A percentile compares a stretch with the other conserved stretches of the same genome.
Evolutionary conservation across 2,888 invertebrate genomes (phyloP).

Genomic region (Criorhina ranunculi): DNA sequence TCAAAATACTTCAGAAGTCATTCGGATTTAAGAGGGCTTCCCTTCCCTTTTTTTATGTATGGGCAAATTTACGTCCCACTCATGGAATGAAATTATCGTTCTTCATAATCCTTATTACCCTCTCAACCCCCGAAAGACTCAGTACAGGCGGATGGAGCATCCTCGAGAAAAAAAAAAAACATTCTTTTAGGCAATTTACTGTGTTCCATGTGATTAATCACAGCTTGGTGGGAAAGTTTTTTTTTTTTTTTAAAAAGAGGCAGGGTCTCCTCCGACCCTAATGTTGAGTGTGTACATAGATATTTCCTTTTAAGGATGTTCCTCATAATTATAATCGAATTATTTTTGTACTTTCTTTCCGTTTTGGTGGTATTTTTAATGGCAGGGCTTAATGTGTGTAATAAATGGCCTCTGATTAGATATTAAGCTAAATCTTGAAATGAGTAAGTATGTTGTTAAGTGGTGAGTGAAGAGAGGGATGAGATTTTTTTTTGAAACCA

Average conservation of each 20-base stretch:
- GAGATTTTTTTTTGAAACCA: constrained; percentile 30
- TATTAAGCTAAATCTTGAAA: constrained; percentile 55
- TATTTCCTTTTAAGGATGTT: constrained; percentile 58
- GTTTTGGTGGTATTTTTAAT: constrained; percentile 22
- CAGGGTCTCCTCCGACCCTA: no score
- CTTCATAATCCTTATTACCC: constrained; percentile 51
- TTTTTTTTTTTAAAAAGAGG: no score
- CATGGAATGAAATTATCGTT: no score
- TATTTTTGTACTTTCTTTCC: constrained; percentile 1
- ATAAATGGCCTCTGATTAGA: constrained; percentile 52
- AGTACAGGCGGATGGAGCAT: neutral
- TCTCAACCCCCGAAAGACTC: neutral
- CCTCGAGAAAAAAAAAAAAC: constrained; percentile 8
- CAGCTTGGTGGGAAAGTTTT: constrained; percentile 10
- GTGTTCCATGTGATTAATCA: constrained; percentile 61
- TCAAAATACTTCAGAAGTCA: no score
- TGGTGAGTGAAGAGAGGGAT: constrained; percentile 5
- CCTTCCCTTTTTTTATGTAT: neutral
- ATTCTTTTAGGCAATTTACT: constrained; percentile 60
- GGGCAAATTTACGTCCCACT: constrained; percentile 43
- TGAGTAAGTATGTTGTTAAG: constrained; percentile 5
- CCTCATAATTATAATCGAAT: constrained; percentile 67
- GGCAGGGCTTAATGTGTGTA: constrained; percentile 44
- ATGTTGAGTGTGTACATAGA: neutral
- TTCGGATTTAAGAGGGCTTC: no score